Percentiles rank a stretch among this genome's conserved stretches.
Evolutionary conservation across 2,888 invertebrate genomes (phyloP).

Genomic region (Hirtodrosophila trivittata): DNA sequence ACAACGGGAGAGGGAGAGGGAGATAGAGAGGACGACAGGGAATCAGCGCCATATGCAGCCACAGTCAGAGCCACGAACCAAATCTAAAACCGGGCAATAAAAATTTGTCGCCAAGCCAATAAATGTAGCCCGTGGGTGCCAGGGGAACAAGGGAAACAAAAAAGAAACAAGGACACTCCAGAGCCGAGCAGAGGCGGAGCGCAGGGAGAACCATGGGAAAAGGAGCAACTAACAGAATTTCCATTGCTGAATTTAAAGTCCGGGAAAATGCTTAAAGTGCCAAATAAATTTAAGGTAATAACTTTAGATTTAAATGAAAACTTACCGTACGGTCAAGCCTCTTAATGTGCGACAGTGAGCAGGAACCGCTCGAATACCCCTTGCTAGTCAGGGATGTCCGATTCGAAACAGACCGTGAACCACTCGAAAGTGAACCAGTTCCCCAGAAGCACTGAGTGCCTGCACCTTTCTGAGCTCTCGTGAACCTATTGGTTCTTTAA

Average conservation of each 20-base stretch:
- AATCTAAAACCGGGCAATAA: conserved; percentile 69
- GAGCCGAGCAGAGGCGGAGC: too few species aligned
- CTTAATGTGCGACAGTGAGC: not conserved
- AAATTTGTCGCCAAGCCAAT: conserved; percentile 76
- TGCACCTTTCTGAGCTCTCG: too few species aligned
- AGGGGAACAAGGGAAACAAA: conserved; percentile 15
- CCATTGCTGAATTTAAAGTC: conserved; percentile 58
- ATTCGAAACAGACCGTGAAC: too few species aligned
- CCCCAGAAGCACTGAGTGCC: too few species aligned
- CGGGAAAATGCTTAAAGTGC: conserved; percentile 28
- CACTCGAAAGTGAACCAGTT: too few species aligned
- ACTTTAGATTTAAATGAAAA: not conserved
- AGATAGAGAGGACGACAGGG: conserved; percentile 34
- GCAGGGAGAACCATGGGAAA: too few species aligned
- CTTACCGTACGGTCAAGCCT: too few species aligned
- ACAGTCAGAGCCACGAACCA: conserved; percentile 43
- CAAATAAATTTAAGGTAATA: conserved; percentile 63
- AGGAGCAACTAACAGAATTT: conserved; percentile 34
- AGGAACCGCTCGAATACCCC: too few species aligned
- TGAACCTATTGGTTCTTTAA: too few species aligned
- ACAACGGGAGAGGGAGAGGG: conserved; percentile 8
- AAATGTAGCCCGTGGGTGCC: conserved; percentile 55
- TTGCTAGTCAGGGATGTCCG: too few species aligned
- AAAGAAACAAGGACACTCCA: conserved; percentile 5
- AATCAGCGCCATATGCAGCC: conserved; percentile 64